These are phyloP conservation scores for Galeopterus variegatus DNA, from an alignment of 2,113 vertebrate genomes.

Conservation along the genomic window DNA sequence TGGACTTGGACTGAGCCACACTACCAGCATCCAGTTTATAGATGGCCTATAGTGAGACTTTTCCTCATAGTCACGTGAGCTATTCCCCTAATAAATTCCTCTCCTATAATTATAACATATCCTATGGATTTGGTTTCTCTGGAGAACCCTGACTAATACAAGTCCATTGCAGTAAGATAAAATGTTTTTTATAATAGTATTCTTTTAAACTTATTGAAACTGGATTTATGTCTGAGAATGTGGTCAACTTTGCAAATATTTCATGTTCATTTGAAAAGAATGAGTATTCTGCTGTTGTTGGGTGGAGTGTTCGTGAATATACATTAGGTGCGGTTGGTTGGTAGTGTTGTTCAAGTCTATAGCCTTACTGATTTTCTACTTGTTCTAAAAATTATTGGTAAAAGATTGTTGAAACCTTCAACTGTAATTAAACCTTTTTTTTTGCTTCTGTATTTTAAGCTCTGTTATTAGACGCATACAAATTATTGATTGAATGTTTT, in stretches of 20 bases:
- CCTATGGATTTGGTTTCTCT: too few species aligned
- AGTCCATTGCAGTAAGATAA: background rate
- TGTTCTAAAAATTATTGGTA: background rate
- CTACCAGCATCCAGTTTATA: too few species aligned
- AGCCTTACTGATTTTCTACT: background rate
- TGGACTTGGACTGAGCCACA: too few species aligned
- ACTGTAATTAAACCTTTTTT: background rate
- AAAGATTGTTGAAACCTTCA: background rate
- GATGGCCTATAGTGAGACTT: too few species aligned
- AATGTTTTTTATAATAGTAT: background rate
- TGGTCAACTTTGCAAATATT: background rate
- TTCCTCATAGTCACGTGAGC: too few species aligned
- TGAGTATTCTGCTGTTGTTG: background rate
- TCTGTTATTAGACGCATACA: background rate
- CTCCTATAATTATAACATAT: too few species aligned
- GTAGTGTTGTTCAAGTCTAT: background rate
- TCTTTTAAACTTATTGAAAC: background rate
- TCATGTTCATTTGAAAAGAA: background rate
- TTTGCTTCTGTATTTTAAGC: background rate
- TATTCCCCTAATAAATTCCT: too few species aligned
- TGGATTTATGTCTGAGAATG: background rate
- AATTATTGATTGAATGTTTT: background rate
- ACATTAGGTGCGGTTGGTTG: background rate
- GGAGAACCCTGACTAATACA: too few species aligned
- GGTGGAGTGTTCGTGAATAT: background rate